Evolutionary conservation across 2,113 vertebrate species (phyloP), one percentile per base, ranked within the genome.

Genomic region (Oncorhynchus masou): DNA sequence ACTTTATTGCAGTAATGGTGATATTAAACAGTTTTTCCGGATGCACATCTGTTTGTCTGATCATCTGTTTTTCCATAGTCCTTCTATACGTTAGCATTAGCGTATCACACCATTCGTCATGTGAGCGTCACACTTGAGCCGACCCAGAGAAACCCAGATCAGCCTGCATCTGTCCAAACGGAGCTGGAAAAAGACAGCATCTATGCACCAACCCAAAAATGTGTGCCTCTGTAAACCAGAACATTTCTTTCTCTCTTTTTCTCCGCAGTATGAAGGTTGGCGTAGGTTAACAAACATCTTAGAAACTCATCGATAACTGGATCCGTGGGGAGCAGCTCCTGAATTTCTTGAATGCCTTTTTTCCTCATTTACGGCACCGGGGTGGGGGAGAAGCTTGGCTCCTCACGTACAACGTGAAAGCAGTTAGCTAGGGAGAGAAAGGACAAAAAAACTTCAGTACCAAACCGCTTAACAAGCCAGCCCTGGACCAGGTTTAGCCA

Each of bases 301-400:
- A 87, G 84, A 91, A 93, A 91, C 83, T 88, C 89, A 92, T 92
- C 89, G 89, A 88, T 91, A 91, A 91, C 85, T 89, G 90, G 82
- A 90, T 90, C 89, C 76, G 76, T 84, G 88, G 86, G 80, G 86
- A 89, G 84, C 83, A 83, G 85, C 89, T 90, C 89, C 84, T 90
- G 87, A 90, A 91, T 91, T 90, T 92, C 85, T 85, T 88, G 83
- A 89, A 88, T 87, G 83, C 81, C 80, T 87, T 89, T 92, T 87
- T 88, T 91, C 86, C 71, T 86, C 77, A 51, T 88, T 88, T 74
- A 60, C 79, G 78, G 79, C 76, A 54, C 81, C 71, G 68, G 81
- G 83, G 70, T 74, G 76, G 78, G 76, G 82, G 80, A 59, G 77
- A 65, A 71, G 78, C 75, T 74, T 78, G 68, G 22, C 78, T 79